phyloP scores from a whole-genome alignment of 2,888 invertebrate species.

The Polia nebulosa region DNA sequence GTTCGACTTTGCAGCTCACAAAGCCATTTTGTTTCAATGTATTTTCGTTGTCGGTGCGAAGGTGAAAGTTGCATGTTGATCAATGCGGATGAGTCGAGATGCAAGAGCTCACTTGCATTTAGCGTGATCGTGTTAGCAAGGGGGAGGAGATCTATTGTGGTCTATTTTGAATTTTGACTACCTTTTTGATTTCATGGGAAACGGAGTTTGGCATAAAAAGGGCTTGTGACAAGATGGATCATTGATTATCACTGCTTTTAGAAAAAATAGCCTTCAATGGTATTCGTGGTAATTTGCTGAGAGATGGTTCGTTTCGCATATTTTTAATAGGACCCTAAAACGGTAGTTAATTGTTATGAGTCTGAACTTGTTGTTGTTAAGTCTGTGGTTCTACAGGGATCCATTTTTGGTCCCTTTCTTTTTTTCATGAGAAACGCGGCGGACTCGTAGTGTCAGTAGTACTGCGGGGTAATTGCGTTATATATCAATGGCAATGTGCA shows the following conservation, averaged over 20 bases:
- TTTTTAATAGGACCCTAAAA: neutral
- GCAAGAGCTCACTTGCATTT: constrained; percentile 26
- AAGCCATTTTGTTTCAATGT: neutral
- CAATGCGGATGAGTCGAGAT: constrained; percentile 52
- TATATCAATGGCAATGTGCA: too few relatives aligned
- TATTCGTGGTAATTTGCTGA: neutral
- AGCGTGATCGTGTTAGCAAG: constrained; percentile 10
- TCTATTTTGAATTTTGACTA: constrained; percentile 36
- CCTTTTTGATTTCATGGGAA: constrained; percentile 17
- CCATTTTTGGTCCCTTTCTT: too few relatives aligned
- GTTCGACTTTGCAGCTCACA: neutral
- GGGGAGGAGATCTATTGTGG: neutral
- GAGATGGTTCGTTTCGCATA: neutral
- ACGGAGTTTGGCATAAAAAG: too few relatives aligned
- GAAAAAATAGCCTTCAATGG: neutral
- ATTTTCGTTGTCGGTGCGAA: constrained; percentile 44
- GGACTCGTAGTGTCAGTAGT: neutral
- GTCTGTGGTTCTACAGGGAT: too few relatives aligned
- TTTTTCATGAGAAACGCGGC: too few relatives aligned
- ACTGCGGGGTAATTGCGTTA: neutral
- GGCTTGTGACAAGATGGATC: neutral
- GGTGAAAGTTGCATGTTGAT: constrained; percentile 68
- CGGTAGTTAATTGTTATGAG: neutral
- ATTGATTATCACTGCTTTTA: neutral
- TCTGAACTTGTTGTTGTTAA: neutral